These are phyloP conservation scores for Bubo scandiacus DNA, from an alignment of 2,113 vertebrate genomes.

Conservation along the genomic window DNA sequence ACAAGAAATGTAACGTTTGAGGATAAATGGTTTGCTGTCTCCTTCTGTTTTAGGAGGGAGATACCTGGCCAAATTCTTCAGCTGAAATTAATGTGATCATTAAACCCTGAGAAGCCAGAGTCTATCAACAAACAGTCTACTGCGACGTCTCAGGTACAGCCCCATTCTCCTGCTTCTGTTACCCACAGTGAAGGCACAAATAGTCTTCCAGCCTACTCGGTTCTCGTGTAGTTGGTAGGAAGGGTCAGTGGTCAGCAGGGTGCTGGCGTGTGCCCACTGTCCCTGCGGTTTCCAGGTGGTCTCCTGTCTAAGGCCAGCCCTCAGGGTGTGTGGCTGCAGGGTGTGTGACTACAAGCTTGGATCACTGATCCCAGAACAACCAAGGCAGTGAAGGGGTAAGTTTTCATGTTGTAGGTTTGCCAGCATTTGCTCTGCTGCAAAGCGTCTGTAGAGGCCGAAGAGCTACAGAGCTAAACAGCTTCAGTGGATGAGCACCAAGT, in stretches of 20 bases:
- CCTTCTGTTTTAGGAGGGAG: conserved; percentile 77
- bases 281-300: background rate
- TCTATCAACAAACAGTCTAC: conserved; percentile 81
- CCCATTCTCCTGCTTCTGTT: background rate
- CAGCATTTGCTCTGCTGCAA: background rate
- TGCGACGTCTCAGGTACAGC: conserved; percentile 85
- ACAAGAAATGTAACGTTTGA: background rate
- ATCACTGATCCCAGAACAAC: background rate
- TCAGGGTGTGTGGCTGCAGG: background rate
- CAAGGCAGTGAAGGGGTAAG: background rate
- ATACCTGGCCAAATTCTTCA: conserved; percentile 82
- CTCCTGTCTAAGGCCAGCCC: background rate
- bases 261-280: background rate
- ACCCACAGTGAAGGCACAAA: background rate
- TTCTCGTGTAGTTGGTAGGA: background rate
- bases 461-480: background rate
- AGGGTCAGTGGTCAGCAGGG: background rate
- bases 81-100: conserved; percentile 79
- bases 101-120: conserved; percentile 77
- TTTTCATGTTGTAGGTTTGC: background rate
- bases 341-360: background rate
- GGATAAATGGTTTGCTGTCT: background rate
- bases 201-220: rapidly evolving
- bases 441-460: background rate
- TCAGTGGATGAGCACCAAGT: background rate